Evolutionary conservation across 2,888 invertebrate genomes (phyloP).

Genomic region (Scaptomyza flava): DNA sequence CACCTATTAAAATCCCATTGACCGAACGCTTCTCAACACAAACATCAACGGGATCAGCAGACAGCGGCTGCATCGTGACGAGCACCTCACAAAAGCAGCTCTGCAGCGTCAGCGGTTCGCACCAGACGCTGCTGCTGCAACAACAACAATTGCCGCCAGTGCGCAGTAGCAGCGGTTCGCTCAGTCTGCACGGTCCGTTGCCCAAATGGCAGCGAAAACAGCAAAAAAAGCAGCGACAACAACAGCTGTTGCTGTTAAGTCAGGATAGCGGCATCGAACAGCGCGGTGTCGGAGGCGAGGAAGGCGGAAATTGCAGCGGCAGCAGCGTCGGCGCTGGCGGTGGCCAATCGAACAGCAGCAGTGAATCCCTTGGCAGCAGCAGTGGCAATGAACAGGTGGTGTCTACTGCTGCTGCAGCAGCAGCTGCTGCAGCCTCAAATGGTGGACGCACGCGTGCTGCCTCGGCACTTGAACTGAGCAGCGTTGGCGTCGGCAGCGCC

Average conservation of each 20-base stretch:
- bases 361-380: slow-evolving; percentile 80
- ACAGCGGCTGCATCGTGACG: slow-evolving; percentile 79
- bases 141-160: slow-evolving; percentile 64
- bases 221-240: slow-evolving; percentile 39
- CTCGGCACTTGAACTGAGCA: slow-evolving; percentile 66
- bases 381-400: slow-evolving; percentile 61
- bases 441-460: slow-evolving; percentile 59
- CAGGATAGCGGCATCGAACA: slow-evolving; percentile 84
- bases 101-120: slow-evolving; percentile 77
- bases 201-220: slow-evolving; percentile 69
- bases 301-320: slow-evolving; percentile 12
- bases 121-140: slow-evolving; percentile 18
- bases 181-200: slow-evolving; percentile 74
- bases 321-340: slow-evolving; percentile 38
- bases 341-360: slow-evolving; percentile 74
- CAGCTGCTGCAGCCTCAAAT: slow-evolving; percentile 10
- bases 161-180: slow-evolving; percentile 80
- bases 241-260: slow-evolving; percentile 79
- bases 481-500: slow-evolving; percentile 28
- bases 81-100: slow-evolving; percentile 63
- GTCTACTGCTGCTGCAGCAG: slow-evolving; percentile 4
- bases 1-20: slow-evolving; percentile 82
- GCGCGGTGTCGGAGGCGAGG: slow-evolving; percentile 29
- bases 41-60: slow-evolving; percentile 82
- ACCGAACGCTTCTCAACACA: slow-evolving; percentile 82